Conservation (phyloP, 2,888 invertebrate species). For the Xanthia icteritia region DNA sequence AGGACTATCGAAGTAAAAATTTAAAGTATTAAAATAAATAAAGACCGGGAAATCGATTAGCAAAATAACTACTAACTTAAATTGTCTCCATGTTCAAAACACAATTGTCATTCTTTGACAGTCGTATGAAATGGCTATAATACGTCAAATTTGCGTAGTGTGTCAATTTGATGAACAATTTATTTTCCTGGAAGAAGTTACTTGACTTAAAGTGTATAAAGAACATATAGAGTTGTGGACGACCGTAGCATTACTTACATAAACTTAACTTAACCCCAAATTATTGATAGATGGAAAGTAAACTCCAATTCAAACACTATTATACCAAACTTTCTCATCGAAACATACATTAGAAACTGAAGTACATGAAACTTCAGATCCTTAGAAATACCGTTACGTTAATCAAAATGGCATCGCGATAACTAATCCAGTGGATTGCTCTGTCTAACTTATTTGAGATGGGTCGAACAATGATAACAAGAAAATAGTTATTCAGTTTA, state of each 20-base stretch:
- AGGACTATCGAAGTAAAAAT: too few relatives aligned
- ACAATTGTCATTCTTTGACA: too few relatives aligned
- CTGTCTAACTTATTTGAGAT: constrained; percentile 67
- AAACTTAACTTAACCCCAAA: neutral
- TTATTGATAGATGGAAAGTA: constrained; percentile 1
- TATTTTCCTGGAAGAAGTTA: too few relatives aligned
- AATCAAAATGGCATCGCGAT: constrained; percentile 65
- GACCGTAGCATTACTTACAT: neutral
- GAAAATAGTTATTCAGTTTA: constrained; percentile 53
- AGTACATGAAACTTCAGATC: constrained; percentile 58
- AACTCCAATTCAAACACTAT: constrained; percentile 23
- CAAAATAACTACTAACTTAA: too few relatives aligned
- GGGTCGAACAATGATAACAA: constrained; percentile 64
- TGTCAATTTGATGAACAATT: too few relatives aligned
- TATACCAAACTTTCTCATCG: constrained; percentile 17
- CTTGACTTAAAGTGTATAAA: too few relatives aligned
- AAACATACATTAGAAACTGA: constrained; percentile 51
- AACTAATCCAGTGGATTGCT: constrained; percentile 65
- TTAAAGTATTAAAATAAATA: too few relatives aligned
- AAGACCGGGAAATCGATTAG: too few relatives aligned
- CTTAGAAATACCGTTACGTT: constrained; percentile 53
- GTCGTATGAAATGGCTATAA: too few relatives aligned
- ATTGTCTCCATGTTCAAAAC: too few relatives aligned
- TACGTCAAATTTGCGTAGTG: too few relatives aligned
- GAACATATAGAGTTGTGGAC: too few relatives aligned